Evolutionary conservation across 35 echinoderm and acorn worm genomes (phyloP), one percentile per base, ranked within the genome.

Genomic region (Chiridota heheva): DNA sequence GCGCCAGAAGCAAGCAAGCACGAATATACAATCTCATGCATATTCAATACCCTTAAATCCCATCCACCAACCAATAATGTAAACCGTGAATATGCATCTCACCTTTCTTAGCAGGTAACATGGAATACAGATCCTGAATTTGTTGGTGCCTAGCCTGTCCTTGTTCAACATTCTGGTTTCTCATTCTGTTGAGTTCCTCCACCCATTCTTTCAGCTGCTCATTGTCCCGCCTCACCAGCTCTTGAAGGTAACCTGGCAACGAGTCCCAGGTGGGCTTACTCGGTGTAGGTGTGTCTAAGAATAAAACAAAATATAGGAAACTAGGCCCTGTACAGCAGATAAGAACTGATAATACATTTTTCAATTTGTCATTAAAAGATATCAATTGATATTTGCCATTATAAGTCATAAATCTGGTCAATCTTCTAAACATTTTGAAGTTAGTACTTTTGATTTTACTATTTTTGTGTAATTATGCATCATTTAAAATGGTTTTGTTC

Each of bases 181-280:
- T 74, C 87, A 96, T 96, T 7, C 66, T 49, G 0, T 44, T 51
- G 82, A 96, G 89, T 60, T 96, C 92, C 49, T 70, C 36, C 18
- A 87, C 56, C 92, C 92, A 96, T 1, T 70, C 67, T 36, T 90
- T 66, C 55, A 96, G 87, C 39, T 62, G 69, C 16, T 41, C 6
- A 51, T 90, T 96, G 40, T 96, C 92, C 0, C 63, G 51, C 0
- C 38, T 35, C 45, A 96, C 84, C 8, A 96, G 76, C 82, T 90
- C 87, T 60, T 83, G 87, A 24, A 96, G 44, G 51, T 96, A 81
- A 6, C 53, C 62, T 0, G 87, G 76, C 44, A 90, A 60, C 13
- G 46, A 36, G 18, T 46, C 42, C 61, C 60, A 37, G 56, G 39
- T n/a, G 34, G 20, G 24, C n/a, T 27, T 31, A 7, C n/a, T 5